Percentiles rank a stretch among this genome's conserved stretches.
phyloP scores from a whole-genome alignment of 2,113 vertebrate species.

The Xyrauchen texanus region DNA sequence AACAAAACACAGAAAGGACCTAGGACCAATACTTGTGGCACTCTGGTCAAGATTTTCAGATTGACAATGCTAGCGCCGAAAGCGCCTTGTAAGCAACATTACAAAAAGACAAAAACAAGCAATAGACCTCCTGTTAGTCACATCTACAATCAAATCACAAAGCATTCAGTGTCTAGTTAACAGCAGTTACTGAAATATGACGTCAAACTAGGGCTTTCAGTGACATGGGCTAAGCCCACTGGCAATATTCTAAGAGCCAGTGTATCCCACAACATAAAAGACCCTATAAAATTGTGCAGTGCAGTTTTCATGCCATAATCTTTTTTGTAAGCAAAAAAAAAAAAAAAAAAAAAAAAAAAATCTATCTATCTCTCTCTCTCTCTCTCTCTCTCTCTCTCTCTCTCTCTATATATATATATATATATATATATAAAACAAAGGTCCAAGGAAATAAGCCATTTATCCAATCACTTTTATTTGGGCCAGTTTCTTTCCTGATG shows the following conservation, averaged over 20 bases:
- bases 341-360: too few relatives aligned
- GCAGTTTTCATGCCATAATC: too few relatives aligned
- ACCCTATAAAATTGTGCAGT: too few relatives aligned
- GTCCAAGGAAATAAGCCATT: slow-evolving; percentile 25
- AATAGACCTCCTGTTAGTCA: slow-evolving; percentile 55
- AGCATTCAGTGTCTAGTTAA: slow-evolving; percentile 49
- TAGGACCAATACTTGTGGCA: slow-evolving; percentile 51
- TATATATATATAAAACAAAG: not conserved
- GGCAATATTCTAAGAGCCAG: slow-evolving; percentile 23
- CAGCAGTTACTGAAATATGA: slow-evolving; percentile 51
- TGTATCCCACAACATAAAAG: slow-evolving; percentile 34
- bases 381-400: too few relatives aligned
- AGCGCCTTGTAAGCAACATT: slow-evolving; percentile 43
- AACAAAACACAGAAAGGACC: slow-evolving; percentile 42
- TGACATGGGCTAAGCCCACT: slow-evolving; percentile 32
- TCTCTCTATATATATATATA: too few relatives aligned
- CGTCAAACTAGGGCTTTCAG: slow-evolving; percentile 45
- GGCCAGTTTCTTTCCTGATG: slow-evolving; percentile 45
- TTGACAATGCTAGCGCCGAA: slow-evolving; percentile 55
- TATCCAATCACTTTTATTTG: not conserved
- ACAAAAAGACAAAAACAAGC: slow-evolving; percentile 54
- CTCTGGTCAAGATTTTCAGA: too few relatives aligned
- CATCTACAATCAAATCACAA: slow-evolving; percentile 57
- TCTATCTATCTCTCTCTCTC: too few relatives aligned
- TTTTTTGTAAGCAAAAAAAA: too few relatives aligned